Evolutionary conservation across 2,888 invertebrate genomes (phyloP), one percentile per base, ranked within the genome.

Genomic region (Andrena flavipes): DNA sequence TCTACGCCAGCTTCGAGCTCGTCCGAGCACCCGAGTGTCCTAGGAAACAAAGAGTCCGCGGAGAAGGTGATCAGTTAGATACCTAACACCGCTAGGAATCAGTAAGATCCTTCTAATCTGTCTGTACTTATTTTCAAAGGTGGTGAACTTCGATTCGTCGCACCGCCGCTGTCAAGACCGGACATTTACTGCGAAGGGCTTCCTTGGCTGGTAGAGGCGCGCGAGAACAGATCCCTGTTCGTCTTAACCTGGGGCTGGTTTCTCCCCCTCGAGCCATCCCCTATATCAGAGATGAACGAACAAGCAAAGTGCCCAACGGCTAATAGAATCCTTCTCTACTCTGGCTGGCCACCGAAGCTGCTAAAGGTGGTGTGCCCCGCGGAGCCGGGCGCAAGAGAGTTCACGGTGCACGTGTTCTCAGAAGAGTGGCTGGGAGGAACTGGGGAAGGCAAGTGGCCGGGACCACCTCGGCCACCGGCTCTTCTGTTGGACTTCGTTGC

Each of bases 211-310:
- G 95, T 98, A 74, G 96, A 97, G 92, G 97, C 97, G 1, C 96
- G 97, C 82, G 96, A 96, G 83, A 97, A 97, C 92, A 96, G 97
- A 68, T 97, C 97, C 56, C 95, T 98, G 76, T 98, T 97, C 92
- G 95, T 98, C 77, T 95, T 97, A 86, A 97, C 97, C 60, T 97
- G 97, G 97, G 98, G 98, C 63, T 96, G 96, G 86, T 96, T 97
- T 91, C 92, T 97, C 85, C 96, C 96, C 0, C 94, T 96, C 23
- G 96, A 96, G 88, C 95, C 96, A 2, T 94, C 95, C 6, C 94
- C 95, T 0, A 95, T 73, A 0, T 33, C 74, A 33, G 91, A 91
- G 30, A 74, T 88, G 60, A 75, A 63, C 33, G 88, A 91, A 63
- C 81, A 89, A 75, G 2, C 76, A 29, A 95, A 96, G 80, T 98